Base-by-base conservation (phyloP, 2,797 vertebrate genomes). In the Sorex maritimensis region DNA sequence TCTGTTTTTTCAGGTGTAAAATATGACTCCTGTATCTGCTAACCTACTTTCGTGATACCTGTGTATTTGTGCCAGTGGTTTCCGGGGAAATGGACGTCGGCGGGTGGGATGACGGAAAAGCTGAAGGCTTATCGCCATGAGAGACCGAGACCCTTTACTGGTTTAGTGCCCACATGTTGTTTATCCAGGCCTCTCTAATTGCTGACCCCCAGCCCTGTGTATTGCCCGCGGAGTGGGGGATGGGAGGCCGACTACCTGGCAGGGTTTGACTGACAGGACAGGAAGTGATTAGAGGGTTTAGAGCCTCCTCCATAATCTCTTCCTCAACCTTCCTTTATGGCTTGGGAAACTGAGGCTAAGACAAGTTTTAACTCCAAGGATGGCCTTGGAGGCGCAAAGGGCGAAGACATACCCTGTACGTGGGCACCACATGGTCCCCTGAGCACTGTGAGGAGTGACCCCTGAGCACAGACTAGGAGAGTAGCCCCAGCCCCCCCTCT, bases 341-440 rank as follows among this genome's bases (percentile, higher is more conserved):
- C 77, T 71, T 81, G 65, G 75, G 75, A 93, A 92, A 91, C 72
- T 44, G 87, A 95, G 81, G 58, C 68, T 69, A 67, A 34, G 15
- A 24, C 52, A 81, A 17, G 12, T 90, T 93, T 90, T 93, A 80
- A 91, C 55, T 90, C 87, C 41, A 15, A 67, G 65, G 30, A 65
- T 87, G 78, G 13, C 26, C 9, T 92, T 71, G 93, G 58, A 6
- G 58, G 21, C 17, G 21, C 58, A 61, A 21, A 21, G 58, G 6
- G 58, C 19, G 4, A 61, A 15, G 14, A 61, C 58, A 21, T 19
- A 1, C 7, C 4, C 15, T 61, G 17, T 6, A 19, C 2, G 17
- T 61, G 58, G 58, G 58, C 15, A 61, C 58, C 19, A 52, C 58
- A 21, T 5, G 21, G 58, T 61, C 58, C 21, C 58, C 58, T 61